phyloP scores from a whole-genome alignment of 2,113 vertebrate genomes.

The Kryptolebias marmoratus region DNA sequence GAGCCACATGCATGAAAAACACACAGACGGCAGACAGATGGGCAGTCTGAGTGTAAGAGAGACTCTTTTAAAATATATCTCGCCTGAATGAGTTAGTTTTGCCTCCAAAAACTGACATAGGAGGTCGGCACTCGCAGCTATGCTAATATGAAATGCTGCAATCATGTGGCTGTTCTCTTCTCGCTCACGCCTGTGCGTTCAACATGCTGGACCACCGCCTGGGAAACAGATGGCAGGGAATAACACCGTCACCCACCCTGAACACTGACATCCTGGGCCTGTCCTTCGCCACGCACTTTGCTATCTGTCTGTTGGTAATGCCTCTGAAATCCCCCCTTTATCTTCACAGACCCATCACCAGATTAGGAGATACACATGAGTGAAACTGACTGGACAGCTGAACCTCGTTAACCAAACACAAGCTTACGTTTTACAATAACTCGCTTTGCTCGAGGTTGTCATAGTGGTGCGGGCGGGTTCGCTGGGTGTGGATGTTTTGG shows the following conservation, averaged over 20 bases:
- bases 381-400: slow-evolving; percentile 73
- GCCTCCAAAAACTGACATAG: slow-evolving; percentile 34
- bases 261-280: slow-evolving; percentile 74
- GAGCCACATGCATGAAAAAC: slow-evolving; percentile 51
- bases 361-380: slow-evolving; percentile 74
- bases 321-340: slow-evolving; percentile 57
- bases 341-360: slow-evolving; percentile 61
- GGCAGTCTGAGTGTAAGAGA: slow-evolving; percentile 53
- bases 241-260: slow-evolving; percentile 77
- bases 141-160: slow-evolving; percentile 46
- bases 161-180: slow-evolving; percentile 52
- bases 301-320: slow-evolving; percentile 63
- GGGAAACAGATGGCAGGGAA: slow-evolving; percentile 82
- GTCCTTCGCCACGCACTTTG: slow-evolving; percentile 64
- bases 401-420: slow-evolving; percentile 72
- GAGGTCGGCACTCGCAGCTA: slow-evolving; percentile 32
- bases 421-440: slow-evolving; percentile 58
- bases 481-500: slow-evolving; percentile 32
- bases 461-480: slow-evolving; percentile 18
- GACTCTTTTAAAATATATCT: slow-evolving; percentile 33
- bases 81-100: slow-evolving; percentile 46
- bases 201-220: slow-evolving; percentile 76
- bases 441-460: slow-evolving; percentile 32
- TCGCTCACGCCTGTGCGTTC: slow-evolving; percentile 57
- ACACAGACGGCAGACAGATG: slow-evolving; percentile 67